Evolutionary conservation across 1,140 invertebrate genomes (phyloP).

Genomic region (Augochlora pura): DNA sequence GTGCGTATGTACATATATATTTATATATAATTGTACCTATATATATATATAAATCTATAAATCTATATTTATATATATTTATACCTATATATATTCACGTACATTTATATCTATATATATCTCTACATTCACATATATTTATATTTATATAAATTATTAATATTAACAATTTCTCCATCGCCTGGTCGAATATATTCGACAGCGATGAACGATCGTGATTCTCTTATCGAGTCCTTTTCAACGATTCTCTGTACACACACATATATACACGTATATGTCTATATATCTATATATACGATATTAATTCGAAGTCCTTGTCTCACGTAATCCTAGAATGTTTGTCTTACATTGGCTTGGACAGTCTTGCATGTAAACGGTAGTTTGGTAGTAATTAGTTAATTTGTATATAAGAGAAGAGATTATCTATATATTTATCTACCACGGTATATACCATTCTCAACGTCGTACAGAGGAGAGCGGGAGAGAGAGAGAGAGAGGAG

Average conservation of each 20-base stretch:
- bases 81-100: constrained; percentile 9
- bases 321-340: constrained; percentile 69
- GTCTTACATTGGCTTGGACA: constrained; percentile 68
- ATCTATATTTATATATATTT: no score
- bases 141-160: no score
- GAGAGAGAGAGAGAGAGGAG: not conserved
- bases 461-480: constrained; percentile 1
- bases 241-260: not conserved
- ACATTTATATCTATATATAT: not conserved
- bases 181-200: constrained; percentile 54
- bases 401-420: constrained; percentile 61
- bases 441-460: not conserved
- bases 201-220: constrained; percentile 62
- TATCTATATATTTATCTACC: constrained; percentile 7
- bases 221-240: constrained; percentile 51
- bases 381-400: constrained; percentile 65
- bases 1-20: not conserved
- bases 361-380: constrained; percentile 68
- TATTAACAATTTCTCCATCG: no score
- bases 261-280: no score
- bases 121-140: no score
- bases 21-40: not conserved
- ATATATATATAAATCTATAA: not conserved
- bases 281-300: not conserved
- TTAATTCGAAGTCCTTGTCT: constrained; percentile 64